Evolutionary conservation across 2,797 vertebrate genomes (phyloP).

Genomic region (Steatocranus sp.): DNA sequence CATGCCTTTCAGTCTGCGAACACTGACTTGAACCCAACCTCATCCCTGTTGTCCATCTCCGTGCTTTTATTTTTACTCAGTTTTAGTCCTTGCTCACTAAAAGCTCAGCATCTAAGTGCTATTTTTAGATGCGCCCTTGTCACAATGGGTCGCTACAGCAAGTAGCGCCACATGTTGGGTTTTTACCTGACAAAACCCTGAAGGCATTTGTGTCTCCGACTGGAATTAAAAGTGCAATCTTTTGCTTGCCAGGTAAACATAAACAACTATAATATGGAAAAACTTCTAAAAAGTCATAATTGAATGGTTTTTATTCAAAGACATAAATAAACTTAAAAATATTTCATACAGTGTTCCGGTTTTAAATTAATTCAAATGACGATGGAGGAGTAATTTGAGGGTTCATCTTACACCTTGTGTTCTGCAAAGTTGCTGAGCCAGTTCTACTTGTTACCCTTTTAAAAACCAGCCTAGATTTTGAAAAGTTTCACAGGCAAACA

Average conservation of each 20-base stretch:
- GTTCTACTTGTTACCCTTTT: background rate
- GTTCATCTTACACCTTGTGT: background rate
- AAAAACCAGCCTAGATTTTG: background rate
- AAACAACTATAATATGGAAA: background rate
- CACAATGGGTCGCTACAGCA: background rate
- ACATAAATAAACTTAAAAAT: background rate
- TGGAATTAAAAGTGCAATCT: background rate
- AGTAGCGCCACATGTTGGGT: background rate
- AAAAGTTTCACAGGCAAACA: background rate
- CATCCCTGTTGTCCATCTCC: background rate
- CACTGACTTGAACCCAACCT: background rate
- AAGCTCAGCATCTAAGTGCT: background rate
- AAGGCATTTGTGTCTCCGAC: background rate
- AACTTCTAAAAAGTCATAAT: background rate
- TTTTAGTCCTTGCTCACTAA: background rate
- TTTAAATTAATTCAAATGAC: background rate
- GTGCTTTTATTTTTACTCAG: background rate
- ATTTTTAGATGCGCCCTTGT: background rate
- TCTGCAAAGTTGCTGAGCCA: background rate
- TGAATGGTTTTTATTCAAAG: background rate
- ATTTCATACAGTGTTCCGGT: accelerated
- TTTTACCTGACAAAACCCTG: background rate
- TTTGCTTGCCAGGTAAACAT: background rate
- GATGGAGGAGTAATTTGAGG: background rate
- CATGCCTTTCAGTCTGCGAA: accelerated